These are phyloP conservation scores for Philaenus spumarius DNA, from an alignment of 1,140 invertebrate species.

Conservation along the genomic window DNA sequence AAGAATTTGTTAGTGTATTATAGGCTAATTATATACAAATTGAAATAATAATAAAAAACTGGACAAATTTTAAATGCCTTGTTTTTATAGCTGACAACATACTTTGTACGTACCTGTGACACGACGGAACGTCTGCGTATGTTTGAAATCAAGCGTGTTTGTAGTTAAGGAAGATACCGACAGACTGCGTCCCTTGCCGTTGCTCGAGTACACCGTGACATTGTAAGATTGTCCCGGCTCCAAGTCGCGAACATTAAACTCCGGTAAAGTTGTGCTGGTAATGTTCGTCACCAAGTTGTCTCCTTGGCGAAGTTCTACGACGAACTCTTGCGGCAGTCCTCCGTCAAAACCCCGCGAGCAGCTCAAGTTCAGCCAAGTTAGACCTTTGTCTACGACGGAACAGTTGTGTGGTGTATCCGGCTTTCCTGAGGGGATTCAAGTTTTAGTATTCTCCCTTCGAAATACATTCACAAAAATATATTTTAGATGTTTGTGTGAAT, in stretches of 20 bases:
- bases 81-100: too few relatives aligned
- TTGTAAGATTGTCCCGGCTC: conserved; percentile 42
- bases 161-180: too few relatives aligned
- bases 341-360: conserved; percentile 45
- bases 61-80: too few relatives aligned
- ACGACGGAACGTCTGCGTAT: too few relatives aligned
- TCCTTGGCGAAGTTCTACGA: conserved; percentile 36
- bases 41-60: too few relatives aligned
- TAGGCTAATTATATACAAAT: too few relatives aligned
- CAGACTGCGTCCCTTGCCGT: conserved; percentile 46
- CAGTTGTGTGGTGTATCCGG: conserved; percentile 47
- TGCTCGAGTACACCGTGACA: conserved; percentile 46
- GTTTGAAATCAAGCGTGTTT: too few relatives aligned
- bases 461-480: too few relatives aligned
- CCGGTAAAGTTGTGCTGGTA: conserved; percentile 27
- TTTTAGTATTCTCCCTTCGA: too few relatives aligned
- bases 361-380: conserved; percentile 42
- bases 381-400: conserved; percentile 42
- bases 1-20: too few relatives aligned
- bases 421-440: conserved; percentile 34
- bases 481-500: too few relatives aligned
- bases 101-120: too few relatives aligned
- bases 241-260: conserved; percentile 34
- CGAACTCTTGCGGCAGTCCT: conserved; percentile 45
- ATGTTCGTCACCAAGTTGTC: conserved; percentile 35